Base-by-base conservation (phyloP, 2,888 invertebrate species). In the Desoria tigrina region DNA sequence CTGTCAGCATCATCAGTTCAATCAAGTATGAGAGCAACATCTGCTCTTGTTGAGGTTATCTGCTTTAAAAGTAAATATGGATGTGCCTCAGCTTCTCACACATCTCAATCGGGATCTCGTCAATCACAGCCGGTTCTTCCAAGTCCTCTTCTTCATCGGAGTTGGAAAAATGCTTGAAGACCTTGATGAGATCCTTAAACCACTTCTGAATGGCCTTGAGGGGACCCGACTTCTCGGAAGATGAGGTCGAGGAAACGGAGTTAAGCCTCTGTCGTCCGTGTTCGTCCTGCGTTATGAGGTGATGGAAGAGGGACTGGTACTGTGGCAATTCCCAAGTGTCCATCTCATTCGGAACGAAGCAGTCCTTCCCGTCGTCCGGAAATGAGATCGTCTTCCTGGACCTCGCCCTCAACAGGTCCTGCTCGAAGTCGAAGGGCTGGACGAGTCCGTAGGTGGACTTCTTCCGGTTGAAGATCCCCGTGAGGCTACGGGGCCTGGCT, bases 81-180 rank as follows among this genome's bases (percentile, higher is more conserved):
- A 72, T 65, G 42, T 72, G 63, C 39, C 69, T 63, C 1, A 72
- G 64, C 37, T 58, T 69, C 49, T 72, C 72, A 55, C 72, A 72
- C 21, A 72, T 69, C 42, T 72, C 72, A 24, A 72, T 65, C 14
- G 72, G 72, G 23, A 71, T 71, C n/a, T 68, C 71, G 42, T 72
- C 68, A 4, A 66, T 42, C 2, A 24, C 11, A 21, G 18, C 18
- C 6, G 45, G 21, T 6, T 45, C 45, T n/a, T 9, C 45, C 45
- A 16, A 39, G 39, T 39, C n/a, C 49, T 59, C 49, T 26, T 49
- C 21, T 18, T 42, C 57, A 9, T 42, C 57, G 2, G 28, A 28
- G 21, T 42, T 11, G 4, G 32, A 7, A 32, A 23, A 23, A 53
- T 53, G 3, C 23, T 49, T 39, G 14, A 32, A 18, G 37, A 26